Conservation (phyloP, 2,888 invertebrate genomes). For the Hyles lineata region DNA sequence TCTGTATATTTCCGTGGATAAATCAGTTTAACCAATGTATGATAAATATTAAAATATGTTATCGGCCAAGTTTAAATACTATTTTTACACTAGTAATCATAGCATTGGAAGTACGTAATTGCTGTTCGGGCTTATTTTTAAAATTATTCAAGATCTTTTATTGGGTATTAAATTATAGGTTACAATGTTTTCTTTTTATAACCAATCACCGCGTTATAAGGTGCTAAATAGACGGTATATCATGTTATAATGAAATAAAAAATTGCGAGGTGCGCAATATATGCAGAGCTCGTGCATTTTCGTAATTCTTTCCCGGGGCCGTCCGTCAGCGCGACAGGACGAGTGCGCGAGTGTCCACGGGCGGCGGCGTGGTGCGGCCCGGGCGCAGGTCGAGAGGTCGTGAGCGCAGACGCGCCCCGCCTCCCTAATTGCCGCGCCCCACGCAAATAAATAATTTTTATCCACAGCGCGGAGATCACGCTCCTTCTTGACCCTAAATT, state of each 20-base stretch:
- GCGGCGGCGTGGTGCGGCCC: slow-evolving; percentile 46
- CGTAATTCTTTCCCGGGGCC: slow-evolving; percentile 61
- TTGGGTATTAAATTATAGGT: no score
- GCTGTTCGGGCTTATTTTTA: no score
- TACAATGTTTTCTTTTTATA: no score
- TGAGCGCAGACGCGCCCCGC: slow-evolving; percentile 78
- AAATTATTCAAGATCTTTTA: no score
- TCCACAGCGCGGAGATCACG: slow-evolving; percentile 73
- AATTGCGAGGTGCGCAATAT: slow-evolving; percentile 56
- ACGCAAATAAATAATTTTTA: slow-evolving; percentile 85
- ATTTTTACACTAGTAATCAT: no score
- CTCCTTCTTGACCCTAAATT: slow-evolving; percentile 80
- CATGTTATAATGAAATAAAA: slow-evolving; percentile 57
- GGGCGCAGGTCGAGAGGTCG: slow-evolving; percentile 76
- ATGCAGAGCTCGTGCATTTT: slow-evolving; percentile 63
- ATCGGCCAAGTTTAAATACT: no score
- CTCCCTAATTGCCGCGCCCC: slow-evolving; percentile 83
- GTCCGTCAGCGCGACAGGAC: slow-evolving; percentile 57
- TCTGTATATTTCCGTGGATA: no score
- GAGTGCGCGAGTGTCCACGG: slow-evolving; percentile 55
- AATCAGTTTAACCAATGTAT: not conserved
- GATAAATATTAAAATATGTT: no score
- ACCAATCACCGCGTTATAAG: not conserved
- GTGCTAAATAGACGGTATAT: slow-evolving; percentile 33
- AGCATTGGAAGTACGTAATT: no score